Percentiles rank a stretch among this genome's conserved stretches.
phyloP scores from a whole-genome alignment of 1,140 invertebrate genomes.

The Psix sp. region DNA sequence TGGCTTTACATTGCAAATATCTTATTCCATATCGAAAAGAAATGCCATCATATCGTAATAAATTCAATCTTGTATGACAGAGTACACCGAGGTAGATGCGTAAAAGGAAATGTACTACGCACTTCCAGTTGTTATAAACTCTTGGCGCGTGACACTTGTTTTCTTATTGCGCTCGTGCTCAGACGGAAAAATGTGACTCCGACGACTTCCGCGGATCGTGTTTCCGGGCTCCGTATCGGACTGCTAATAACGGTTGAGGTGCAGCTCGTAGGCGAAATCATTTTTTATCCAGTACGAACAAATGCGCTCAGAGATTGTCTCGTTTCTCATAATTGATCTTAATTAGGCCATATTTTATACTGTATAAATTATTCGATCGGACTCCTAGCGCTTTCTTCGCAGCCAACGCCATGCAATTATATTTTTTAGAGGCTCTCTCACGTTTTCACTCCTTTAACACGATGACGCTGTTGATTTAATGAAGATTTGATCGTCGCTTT shows the following conservation, averaged over 20 bases:
- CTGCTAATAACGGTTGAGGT: constrained; percentile 15
- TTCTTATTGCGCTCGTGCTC: constrained; percentile 21
- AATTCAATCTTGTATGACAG: too few relatives aligned
- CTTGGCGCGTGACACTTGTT: constrained; percentile 30
- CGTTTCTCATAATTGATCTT: constrained; percentile 39
- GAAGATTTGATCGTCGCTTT: too few relatives aligned
- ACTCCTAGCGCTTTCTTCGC: constrained; percentile 38
- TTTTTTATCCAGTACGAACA: not conserved
- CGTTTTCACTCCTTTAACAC: constrained; percentile 58
- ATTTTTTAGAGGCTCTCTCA: constrained; percentile 54
- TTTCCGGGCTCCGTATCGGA: constrained; percentile 48
- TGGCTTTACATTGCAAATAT: too few relatives aligned
- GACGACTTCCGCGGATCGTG: constrained; percentile 56
- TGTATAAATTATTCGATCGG: constrained; percentile 52
- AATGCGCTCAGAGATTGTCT: constrained; percentile 20
- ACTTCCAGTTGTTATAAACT: constrained; percentile 15
- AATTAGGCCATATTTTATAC: constrained; percentile 31
- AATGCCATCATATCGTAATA: too few relatives aligned
- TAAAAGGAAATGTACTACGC: not conserved
- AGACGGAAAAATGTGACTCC: constrained; percentile 38
- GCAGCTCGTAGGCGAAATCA: constrained; percentile 3
- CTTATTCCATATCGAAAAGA: too few relatives aligned
- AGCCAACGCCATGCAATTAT: constrained; percentile 52
- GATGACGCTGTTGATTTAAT: constrained; percentile 9
- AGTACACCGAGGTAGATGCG: not conserved